A percentile compares a stretch with the other conserved stretches of the same genome.
These are phyloP conservation scores for Candidula unifasciata DNA, from an alignment of 2,888 invertebrate genomes.

Conservation along the genomic window DNA sequence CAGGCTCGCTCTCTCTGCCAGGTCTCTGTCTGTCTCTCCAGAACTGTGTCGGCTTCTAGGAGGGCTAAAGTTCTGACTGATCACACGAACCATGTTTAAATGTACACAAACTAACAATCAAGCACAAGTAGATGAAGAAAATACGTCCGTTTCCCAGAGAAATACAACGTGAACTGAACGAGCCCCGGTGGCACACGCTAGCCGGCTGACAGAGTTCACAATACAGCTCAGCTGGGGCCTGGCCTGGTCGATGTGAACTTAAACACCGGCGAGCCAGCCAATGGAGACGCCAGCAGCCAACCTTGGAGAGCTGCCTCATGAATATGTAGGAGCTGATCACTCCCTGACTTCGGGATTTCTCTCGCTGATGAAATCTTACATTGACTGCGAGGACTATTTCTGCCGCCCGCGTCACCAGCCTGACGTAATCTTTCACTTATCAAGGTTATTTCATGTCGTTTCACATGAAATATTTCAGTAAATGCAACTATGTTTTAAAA, in stretches of 20 bases:
- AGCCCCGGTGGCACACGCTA: slow-evolving; percentile 1
- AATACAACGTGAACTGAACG: neutral
- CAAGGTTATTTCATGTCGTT: neutral
- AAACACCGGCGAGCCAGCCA: slow-evolving; percentile 49
- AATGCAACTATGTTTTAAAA: neutral
- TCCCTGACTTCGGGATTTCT: slow-evolving; percentile 48
- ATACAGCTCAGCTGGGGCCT: slow-evolving; percentile 41
- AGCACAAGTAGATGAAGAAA: neutral
- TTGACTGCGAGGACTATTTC: slow-evolving; percentile 45
- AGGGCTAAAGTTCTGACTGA: slow-evolving; percentile 55
- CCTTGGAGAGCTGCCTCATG: slow-evolving; percentile 34
- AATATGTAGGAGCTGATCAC: slow-evolving; percentile 49
- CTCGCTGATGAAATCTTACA: slow-evolving; percentile 50
- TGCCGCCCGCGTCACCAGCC: slow-evolving; percentile 47
- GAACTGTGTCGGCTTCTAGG: slow-evolving; percentile 66
- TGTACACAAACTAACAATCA: neutral
- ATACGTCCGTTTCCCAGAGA: neutral
- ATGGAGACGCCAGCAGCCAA: slow-evolving; percentile 7
- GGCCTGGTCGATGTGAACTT: slow-evolving; percentile 29
- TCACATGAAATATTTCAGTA: slow-evolving; percentile 4
- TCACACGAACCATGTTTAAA: slow-evolving; percentile 42
- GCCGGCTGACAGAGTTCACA: slow-evolving; percentile 39
- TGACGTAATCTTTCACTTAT: slow-evolving; percentile 46
- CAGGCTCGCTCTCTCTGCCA: slow-evolving; percentile 59
- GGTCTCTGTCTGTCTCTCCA: slow-evolving; percentile 64